Evolutionary conservation across 2,113 vertebrate genomes (phyloP), one percentile per base, ranked within the genome.

Genomic region (Geococcyx californianus): DNA sequence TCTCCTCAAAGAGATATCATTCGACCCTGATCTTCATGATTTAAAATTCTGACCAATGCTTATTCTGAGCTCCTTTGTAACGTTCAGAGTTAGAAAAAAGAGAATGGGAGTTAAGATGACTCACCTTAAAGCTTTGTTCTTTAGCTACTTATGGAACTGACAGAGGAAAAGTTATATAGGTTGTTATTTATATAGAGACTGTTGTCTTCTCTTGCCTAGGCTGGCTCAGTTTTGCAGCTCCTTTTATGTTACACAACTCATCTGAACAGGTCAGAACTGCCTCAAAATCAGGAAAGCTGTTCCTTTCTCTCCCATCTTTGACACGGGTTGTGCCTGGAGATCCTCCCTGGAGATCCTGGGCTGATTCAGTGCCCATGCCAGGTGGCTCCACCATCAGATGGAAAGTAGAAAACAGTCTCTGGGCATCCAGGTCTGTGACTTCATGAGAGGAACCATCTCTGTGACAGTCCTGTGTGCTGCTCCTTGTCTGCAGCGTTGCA

Each of bases 41-140:
- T 74, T 74, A 74, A 79, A 76, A 89, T 80, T 86, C 45, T 67
- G 59, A 63, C 34, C 72, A 52, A 3, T 33, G 42, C 74, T 28
- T 56, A 90, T 94, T 77, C 59, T 90, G 45, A 88, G 29, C 70
- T 91, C 83, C 33, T 13, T 74, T 58, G 38, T 36, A 81, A 66
- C 0, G 3, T 74, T 63, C 23, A 52, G 36, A 84, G 9, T 44
- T 36, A 81, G 17, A 4, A 3, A 28, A 9, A 31, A 33, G 21
- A n/a, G 24, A n/a, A 52, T 16, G 33, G 33, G 49, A 82, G 47
- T 34, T 69, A 80, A 74, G 42, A 55, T 87, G 90, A 95, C 75
- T 95, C 90, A 91, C 56, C 90, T 91, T 38, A 77, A 83, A 82
- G 63, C 67, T 95, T 94, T 95, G 83, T 90, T 95, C 88, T 82